Evolutionary conservation across 2,888 invertebrate genomes (phyloP), one percentile per base, ranked within the genome.

Genomic region (Ophraella communa): DNA sequence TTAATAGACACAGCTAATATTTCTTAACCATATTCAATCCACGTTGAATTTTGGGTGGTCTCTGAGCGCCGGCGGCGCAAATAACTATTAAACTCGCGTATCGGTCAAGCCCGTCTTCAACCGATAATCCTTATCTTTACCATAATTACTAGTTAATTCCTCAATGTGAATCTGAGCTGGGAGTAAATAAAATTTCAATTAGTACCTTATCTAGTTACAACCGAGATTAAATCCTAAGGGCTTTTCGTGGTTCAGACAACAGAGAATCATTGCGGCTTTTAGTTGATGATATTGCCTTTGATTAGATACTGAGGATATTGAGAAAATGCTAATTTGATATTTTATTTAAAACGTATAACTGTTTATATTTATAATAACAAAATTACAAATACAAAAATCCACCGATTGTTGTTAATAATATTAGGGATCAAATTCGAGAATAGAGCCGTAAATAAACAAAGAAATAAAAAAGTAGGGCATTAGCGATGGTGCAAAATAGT

Each of bases 131-230:
- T 39, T 54, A 54, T 54, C 54, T 20, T 54, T 17, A 20, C 21
- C n/a, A 54, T 20, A 53, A 53, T 53, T 18, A 30, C 30, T 3
- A 23, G 24, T 47, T 23, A n/a, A 14, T 4, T 20, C 23, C 23
- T 20, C 23, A 4, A 23, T 11, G 21, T 45, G 45, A 45, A 45
- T 10, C 8, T 45, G 21, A 47, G 47, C 47, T 47, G 23, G 23
- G 23, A 10, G 47, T 57, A 63, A 63, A 57, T 57, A 57, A 53
- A 63, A 57, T 63, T 57, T 63, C 63, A 63, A 63, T 63, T 57
- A 63, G 57, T 52, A 47, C 53, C 52, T 57, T 53, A 52, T 57
- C 63, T 53, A 57, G 44, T 63, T 57, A 33, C 57, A 52, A 57
- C 57, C n/a, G 3, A 63, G 52, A 45, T 44, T 58, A 45, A 30